These are phyloP conservation scores for Semnopithecus entellus DNA, from an alignment of 2,113 vertebrate genomes.

Conservation along the genomic window DNA sequence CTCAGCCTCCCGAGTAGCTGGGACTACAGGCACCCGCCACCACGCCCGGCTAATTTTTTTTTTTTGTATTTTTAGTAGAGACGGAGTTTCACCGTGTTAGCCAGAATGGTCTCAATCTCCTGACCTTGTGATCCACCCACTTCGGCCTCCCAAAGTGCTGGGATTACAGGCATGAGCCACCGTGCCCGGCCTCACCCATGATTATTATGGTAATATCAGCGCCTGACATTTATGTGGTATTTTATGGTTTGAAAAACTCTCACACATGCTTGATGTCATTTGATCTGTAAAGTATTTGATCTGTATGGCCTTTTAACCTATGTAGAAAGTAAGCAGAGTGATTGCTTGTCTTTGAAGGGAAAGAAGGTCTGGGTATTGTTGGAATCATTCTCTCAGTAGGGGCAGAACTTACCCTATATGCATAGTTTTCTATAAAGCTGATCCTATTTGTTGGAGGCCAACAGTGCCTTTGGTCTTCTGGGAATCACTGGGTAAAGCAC, in stretches of 20 bases:
- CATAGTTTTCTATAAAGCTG: slow-evolving; percentile 37
- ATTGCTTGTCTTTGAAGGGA: slow-evolving; percentile 52
- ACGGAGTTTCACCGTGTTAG: too few species aligned
- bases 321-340: slow-evolving; percentile 42
- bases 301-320: slow-evolving; percentile 59
- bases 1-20: too few species aligned
- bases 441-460: slow-evolving; percentile 2
- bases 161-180: too few species aligned
- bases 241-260: slow-evolving; percentile 64
- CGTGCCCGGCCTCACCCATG: neutral
- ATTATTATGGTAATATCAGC: slow-evolving; percentile 67
- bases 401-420: neutral
- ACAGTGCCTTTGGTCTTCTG: neutral
- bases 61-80: too few species aligned
- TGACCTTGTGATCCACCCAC: too few species aligned
- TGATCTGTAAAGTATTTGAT: slow-evolving; percentile 71
- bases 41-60: too few species aligned
- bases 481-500: neutral
- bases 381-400: neutral
- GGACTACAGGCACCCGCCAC: too few species aligned
- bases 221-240: slow-evolving; percentile 63
- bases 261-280: slow-evolving; percentile 55
- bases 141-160: too few species aligned
- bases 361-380: slow-evolving; percentile 53
- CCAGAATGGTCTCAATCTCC: too few species aligned